Evolutionary conservation across 2,113 vertebrate genomes (phyloP).

Genomic region (Prionailurus bengalensis): DNA sequence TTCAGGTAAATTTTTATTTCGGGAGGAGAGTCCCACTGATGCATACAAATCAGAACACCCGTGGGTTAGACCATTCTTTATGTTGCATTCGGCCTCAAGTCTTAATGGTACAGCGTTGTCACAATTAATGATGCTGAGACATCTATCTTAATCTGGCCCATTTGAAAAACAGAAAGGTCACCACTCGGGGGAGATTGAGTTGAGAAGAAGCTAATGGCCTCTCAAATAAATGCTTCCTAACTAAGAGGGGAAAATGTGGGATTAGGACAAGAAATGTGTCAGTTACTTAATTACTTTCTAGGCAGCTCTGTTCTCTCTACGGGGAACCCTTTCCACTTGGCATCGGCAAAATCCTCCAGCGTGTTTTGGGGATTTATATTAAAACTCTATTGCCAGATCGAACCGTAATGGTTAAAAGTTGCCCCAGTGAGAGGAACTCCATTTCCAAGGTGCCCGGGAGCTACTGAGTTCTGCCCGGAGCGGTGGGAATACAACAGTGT

Average conservation of each 20-base stretch:
- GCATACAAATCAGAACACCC: background rate
- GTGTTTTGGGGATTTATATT: background rate
- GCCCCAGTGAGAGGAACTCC: background rate
- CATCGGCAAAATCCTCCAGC: background rate
- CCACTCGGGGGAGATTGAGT: background rate
- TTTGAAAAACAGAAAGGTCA: constrained; percentile 35
- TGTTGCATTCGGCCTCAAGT: background rate
- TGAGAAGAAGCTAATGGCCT: background rate
- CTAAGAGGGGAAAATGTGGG: background rate
- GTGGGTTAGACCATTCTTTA: background rate
- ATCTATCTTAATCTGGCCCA: background rate
- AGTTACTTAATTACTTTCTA: background rate
- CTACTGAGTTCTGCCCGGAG: background rate
- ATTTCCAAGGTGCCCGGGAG: background rate
- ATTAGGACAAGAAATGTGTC: background rate
- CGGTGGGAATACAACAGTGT: background rate
- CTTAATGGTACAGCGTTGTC: background rate
- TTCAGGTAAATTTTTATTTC: background rate
- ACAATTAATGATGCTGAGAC: background rate
- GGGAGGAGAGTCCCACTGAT: background rate
- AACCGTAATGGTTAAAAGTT: background rate
- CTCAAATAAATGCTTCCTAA: background rate
- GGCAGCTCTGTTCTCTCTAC: background rate
- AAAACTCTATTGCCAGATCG: background rate
- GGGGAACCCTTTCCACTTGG: background rate